phyloP scores from a whole-genome alignment of 2,113 vertebrate species.

The Pycnonotus jocosus region DNA sequence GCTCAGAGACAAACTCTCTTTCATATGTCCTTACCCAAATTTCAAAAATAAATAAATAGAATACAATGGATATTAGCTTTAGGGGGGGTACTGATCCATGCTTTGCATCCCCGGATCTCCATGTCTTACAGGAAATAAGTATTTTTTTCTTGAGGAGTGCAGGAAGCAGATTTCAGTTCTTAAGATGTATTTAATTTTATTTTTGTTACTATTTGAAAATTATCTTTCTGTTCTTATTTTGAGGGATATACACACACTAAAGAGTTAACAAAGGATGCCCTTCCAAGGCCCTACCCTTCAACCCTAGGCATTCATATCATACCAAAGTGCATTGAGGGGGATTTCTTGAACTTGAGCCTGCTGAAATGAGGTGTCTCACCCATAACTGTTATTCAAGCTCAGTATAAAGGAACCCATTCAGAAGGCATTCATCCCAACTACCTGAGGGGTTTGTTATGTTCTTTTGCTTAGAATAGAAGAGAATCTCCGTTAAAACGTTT shows the following conservation, averaged over 20 bases:
- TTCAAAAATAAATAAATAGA: background rate
- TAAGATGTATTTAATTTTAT: background rate
- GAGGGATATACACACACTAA: background rate
- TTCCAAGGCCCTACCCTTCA: background rate
- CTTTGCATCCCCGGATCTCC: background rate
- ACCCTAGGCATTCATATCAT: background rate
- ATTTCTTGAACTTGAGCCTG: slow-evolving; percentile 7
- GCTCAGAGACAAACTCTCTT: background rate
- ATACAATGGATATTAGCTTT: background rate
- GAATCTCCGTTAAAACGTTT: background rate
- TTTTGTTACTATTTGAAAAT: background rate
- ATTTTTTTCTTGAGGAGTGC: background rate
- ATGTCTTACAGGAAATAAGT: background rate
- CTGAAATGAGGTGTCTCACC: background rate
- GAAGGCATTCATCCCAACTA: background rate
- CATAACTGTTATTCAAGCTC: background rate
- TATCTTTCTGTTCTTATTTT: background rate
- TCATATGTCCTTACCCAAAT: background rate
- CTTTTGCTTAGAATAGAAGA: background rate
- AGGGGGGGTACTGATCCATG: background rate
- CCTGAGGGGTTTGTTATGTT: background rate
- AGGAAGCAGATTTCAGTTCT: background rate
- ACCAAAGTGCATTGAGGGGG: background rate
- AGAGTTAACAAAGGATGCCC: background rate
- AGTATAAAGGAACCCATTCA: background rate